Conservation (phyloP, 2,113 vertebrate genomes). For the Herpetotheres cachinnans region DNA sequence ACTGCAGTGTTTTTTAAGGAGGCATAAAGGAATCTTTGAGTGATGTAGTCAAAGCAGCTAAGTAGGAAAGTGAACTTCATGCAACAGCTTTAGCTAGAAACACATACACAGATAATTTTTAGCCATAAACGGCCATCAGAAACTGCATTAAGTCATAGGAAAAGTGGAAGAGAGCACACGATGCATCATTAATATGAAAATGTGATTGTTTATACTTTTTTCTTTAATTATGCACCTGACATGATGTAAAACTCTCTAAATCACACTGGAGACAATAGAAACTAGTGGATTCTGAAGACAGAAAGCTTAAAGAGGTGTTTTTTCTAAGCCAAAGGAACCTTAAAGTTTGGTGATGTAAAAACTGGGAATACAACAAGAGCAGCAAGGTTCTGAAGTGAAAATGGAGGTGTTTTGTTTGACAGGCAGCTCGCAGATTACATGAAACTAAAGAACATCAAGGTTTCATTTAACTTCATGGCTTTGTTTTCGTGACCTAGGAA, state of each 20-base stretch:
- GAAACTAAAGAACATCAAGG: neutral
- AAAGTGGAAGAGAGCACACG: neutral
- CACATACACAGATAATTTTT: neutral
- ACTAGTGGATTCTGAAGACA: neutral
- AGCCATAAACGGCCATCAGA: neutral
- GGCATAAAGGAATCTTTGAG: neutral
- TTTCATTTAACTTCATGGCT: neutral
- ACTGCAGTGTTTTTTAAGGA: neutral
- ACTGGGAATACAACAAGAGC: neutral
- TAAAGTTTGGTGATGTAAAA: neutral
- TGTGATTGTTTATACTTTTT: neutral
- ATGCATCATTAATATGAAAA: neutral
- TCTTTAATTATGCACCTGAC: neutral
- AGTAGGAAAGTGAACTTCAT: neutral
- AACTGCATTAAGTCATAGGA: neutral
- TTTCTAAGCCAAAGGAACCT: neutral
- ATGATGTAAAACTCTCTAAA: neutral
- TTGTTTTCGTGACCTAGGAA: neutral
- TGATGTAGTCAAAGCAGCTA: neutral
- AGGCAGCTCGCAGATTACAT: neutral
- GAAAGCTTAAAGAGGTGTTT: neutral
- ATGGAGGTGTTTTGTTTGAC: neutral
- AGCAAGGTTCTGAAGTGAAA: neutral
- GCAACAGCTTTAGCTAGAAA: neutral
- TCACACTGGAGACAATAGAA: neutral